phyloP scores from a whole-genome alignment of 1,140 invertebrate genomes.

The Lycorma delicatula region DNA sequence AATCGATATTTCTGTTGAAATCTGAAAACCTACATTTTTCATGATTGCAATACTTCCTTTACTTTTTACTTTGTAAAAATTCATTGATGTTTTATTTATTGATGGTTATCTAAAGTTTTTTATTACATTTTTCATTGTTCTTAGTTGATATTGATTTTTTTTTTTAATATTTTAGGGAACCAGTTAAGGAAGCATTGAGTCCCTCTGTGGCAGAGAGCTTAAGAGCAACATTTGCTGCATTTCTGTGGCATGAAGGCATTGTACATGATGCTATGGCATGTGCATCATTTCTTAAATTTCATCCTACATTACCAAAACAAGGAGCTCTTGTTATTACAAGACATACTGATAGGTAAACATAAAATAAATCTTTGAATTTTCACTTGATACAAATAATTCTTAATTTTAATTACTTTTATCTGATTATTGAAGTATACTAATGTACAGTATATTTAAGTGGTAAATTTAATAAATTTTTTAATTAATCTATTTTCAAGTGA shows the following conservation, averaged over 20 bases:
- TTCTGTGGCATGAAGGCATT: constrained; percentile 95
- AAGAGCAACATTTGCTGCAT: constrained; percentile 87
- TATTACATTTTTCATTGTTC: too few species aligned
- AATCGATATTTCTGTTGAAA: too few species aligned
- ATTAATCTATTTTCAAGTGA: too few species aligned
- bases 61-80: background rate
- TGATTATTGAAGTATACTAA: too few species aligned
- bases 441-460: too few species aligned
- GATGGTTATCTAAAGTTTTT: constrained; percentile 2
- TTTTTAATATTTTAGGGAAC: constrained; percentile 38
- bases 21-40: too few species aligned
- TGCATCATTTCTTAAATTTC: constrained; percentile 92
- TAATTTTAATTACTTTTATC: too few species aligned
- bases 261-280: constrained; percentile 97
- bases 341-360: constrained; percentile 39
- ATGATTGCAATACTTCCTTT: too few species aligned
- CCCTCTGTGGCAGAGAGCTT: constrained; percentile 89
- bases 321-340: constrained; percentile 63
- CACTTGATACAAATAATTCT: too few species aligned
- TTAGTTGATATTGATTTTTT: too few species aligned
- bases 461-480: too few species aligned
- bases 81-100: background rate
- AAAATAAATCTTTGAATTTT: too few species aligned
- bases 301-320: constrained; percentile 75
- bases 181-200: constrained; percentile 74